Evolutionary conservation across 2,113 vertebrate species (phyloP).

Genomic region (Catharus bicknelli): DNA sequence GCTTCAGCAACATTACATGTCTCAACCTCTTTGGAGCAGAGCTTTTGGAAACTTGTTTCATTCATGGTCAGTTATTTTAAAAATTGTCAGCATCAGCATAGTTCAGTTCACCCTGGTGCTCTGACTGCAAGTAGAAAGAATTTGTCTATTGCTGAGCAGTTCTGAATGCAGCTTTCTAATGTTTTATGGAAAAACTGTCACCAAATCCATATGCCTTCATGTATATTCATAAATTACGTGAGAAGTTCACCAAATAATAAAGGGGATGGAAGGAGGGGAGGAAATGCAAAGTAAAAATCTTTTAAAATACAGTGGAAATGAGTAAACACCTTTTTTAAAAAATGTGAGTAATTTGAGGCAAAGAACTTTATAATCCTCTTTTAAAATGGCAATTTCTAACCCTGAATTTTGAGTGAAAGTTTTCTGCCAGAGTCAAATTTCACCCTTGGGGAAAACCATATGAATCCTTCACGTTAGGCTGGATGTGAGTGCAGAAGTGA

Average conservation of each 20-base stretch:
- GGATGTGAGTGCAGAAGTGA: neutral
- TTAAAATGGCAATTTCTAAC: neutral
- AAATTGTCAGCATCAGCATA: neutral
- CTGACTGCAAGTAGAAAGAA: neutral
- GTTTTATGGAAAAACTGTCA: neutral
- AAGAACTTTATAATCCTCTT: neutral
- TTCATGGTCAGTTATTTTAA: neutral
- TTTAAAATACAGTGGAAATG: neutral
- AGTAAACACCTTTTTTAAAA: neutral
- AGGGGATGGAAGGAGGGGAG: neutral
- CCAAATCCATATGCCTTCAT: neutral
- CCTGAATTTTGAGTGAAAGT: neutral
- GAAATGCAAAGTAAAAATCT: neutral
- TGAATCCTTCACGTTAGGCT: neutral
- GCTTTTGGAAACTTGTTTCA: neutral
- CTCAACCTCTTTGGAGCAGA: neutral
- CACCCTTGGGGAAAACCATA: neutral
- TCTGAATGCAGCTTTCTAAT: neutral
- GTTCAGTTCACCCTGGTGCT: neutral
- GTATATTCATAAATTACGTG: neutral
- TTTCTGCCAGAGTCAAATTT: neutral
- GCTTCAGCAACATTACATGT: fast-evolving
- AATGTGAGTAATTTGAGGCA: fast-evolving
- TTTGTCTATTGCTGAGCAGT: neutral
- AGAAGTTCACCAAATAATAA: neutral